A percentile compares a stretch with the other conserved stretches of the same genome.
These are phyloP conservation scores for Cynopterus brachyotis DNA, from an alignment of 2,113 vertebrate genomes.

Conservation along the genomic window DNA sequence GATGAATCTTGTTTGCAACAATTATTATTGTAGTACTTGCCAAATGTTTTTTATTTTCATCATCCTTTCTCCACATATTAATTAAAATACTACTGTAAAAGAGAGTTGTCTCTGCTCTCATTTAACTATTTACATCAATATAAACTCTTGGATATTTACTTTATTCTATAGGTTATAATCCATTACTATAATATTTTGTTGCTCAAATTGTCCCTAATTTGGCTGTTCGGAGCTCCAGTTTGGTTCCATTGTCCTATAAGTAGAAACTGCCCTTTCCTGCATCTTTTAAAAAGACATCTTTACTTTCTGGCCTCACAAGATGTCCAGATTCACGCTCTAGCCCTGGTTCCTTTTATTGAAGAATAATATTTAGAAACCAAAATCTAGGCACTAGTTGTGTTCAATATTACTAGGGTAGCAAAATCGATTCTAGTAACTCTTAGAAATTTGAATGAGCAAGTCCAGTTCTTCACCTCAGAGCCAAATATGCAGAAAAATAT, in stretches of 20 bases:
- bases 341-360: background rate
- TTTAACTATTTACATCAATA: background rate
- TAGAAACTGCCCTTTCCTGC: background rate
- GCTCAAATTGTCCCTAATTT: background rate
- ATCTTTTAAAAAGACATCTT: background rate
- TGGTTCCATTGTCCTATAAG: background rate
- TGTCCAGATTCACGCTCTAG: background rate
- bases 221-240: background rate
- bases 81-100: background rate
- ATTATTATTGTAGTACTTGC: background rate
- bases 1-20: background rate
- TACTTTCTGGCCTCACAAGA: background rate
- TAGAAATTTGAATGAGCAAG: background rate
- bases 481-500: background rate
- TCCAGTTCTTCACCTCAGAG: background rate
- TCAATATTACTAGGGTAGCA: background rate
- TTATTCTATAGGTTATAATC: background rate
- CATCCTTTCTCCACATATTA: background rate
- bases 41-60: background rate
- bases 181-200: background rate
- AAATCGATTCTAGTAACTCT: background rate
- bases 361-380: background rate
- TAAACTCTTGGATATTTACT: background rate
- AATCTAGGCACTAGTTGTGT: background rate
- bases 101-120: background rate